A percentile compares a stretch with the other conserved stretches of the same genome.
Evolutionary conservation across 1,140 invertebrate species (phyloP).

Genomic region (Tribolium madens): DNA sequence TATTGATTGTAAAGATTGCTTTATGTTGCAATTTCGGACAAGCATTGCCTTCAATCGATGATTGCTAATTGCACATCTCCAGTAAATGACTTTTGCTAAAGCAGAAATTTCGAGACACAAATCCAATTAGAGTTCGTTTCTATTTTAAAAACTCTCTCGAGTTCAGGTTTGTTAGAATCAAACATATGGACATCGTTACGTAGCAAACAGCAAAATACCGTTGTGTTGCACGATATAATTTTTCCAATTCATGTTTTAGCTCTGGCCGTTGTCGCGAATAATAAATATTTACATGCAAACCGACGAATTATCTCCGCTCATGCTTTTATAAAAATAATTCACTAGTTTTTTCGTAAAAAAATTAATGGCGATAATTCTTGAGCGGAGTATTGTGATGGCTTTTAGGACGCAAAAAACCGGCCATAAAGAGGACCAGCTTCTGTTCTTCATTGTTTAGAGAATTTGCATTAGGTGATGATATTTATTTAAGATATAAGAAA

Average conservation of each 20-base stretch:
- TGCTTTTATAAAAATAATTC: not conserved
- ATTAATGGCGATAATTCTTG: constrained; percentile 16
- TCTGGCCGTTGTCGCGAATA: not conserved
- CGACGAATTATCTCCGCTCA: constrained; percentile 1
- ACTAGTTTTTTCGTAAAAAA: constrained; percentile 3
- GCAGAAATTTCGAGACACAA: not conserved
- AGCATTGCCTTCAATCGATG: not conserved
- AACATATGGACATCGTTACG: constrained; percentile 13
- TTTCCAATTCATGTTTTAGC: constrained; percentile 20
- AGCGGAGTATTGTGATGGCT: constrained; percentile 5
- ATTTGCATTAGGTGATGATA: constrained; percentile 23
- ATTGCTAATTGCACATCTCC: not conserved
- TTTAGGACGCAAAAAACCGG: constrained; percentile 9
- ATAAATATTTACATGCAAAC: constrained; percentile 36
- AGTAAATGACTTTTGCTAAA: not conserved
- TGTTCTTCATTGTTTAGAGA: constrained; percentile 9
- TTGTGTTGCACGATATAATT: not conserved
- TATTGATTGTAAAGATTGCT: too few relatives aligned
- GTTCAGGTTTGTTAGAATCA: constrained; percentile 2
- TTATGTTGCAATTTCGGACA: too few relatives aligned
- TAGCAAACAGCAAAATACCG: constrained; percentile 7
- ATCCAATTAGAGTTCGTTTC: not conserved
- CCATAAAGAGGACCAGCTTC: not conserved
- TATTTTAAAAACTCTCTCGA: not conserved
- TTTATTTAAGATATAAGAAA: constrained; percentile 8